Evolutionary conservation across 2,797 vertebrate species (phyloP).

Genomic region (Simalia tracyae): DNA sequence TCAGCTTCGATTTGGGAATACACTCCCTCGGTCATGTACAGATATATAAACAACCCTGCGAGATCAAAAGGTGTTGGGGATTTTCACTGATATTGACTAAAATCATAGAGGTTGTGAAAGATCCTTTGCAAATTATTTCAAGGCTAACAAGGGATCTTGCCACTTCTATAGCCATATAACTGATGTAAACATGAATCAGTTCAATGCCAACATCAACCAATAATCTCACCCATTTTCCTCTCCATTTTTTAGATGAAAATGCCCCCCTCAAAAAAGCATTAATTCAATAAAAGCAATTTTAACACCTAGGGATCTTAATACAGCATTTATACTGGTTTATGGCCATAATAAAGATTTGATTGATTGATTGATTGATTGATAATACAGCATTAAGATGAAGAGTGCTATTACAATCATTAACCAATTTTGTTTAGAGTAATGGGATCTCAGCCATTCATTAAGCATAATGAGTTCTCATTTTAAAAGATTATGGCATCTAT

Average conservation of each 20-base stretch:
- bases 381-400: conserved; percentile 28
- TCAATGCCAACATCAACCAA: background rate
- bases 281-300: conserved; percentile 27
- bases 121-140: background rate
- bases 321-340: background rate
- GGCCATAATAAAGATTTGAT: no score
- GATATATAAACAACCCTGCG: background rate
- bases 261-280: conserved; percentile 25
- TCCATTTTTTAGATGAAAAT: conserved; percentile 10
- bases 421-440: conserved; percentile 41
- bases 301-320: conserved; percentile 28
- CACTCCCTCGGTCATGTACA: background rate
- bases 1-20: background rate
- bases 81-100: background rate
- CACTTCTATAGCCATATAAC: background rate
- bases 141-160: background rate
- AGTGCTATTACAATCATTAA: background rate
- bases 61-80: background rate
- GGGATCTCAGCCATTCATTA: conserved; percentile 29
- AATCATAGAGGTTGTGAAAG: background rate
- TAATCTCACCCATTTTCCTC: background rate
- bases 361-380: background rate
- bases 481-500: conserved; percentile 15
- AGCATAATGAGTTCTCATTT: conserved; percentile 33
- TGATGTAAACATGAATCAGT: background rate